phyloP scores from a whole-genome alignment of 2,797 vertebrate genomes.

The Anomalospiza imberbis region DNA sequence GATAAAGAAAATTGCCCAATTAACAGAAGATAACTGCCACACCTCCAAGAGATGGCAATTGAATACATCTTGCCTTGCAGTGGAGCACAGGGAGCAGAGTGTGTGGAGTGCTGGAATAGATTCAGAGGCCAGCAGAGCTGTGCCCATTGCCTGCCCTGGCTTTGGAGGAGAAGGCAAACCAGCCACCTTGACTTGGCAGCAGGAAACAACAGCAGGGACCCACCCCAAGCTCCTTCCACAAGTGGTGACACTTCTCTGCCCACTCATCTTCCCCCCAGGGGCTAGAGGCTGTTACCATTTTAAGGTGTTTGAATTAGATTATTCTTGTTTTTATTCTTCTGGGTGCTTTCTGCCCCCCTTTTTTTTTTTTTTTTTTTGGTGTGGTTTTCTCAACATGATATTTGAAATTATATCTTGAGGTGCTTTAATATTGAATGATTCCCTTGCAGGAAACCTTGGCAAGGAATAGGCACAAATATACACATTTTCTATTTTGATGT shows the following conservation, averaged over 20 bases:
- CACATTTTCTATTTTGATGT: neutral
- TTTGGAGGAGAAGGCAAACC: neutral
- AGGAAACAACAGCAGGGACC: neutral
- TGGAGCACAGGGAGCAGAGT: too few species aligned
- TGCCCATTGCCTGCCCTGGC: accelerated
- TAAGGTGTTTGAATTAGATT: neutral
- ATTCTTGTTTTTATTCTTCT: neutral
- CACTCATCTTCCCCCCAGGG: neutral
- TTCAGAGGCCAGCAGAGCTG: neutral
- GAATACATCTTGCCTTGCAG: too few species aligned
- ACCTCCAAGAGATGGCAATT: too few species aligned
- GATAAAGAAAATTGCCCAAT: too few species aligned
- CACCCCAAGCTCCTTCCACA: accelerated
- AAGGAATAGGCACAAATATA: neutral
- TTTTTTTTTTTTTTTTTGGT: neutral
- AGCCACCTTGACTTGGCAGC: accelerated
- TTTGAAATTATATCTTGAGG: neutral
- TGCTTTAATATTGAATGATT: neutral
- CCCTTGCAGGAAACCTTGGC: neutral
- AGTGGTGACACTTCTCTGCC: accelerated
- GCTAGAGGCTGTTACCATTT: neutral
- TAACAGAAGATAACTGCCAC: too few species aligned
- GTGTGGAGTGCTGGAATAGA: accelerated
- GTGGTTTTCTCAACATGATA: neutral
- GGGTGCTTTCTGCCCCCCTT: neutral